Conservation (phyloP, 2,113 vertebrate genomes). For the Leptocoma aspasia region DNA sequence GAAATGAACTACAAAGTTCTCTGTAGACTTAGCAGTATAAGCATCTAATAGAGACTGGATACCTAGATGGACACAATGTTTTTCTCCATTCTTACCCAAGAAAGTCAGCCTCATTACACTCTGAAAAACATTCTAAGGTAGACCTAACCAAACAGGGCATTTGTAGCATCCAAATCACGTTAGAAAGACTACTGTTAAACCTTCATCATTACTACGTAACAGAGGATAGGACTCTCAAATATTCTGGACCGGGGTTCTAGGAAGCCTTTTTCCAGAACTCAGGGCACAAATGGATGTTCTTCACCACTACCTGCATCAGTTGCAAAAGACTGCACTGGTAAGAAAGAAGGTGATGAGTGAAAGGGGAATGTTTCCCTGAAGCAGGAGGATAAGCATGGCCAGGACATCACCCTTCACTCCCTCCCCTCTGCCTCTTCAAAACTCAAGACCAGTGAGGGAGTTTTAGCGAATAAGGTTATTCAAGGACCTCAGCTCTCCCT, state of each 20-base stretch:
- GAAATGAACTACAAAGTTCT: background rate
- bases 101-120: background rate
- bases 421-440: background rate
- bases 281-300: background rate
- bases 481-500: background rate
- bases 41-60: background rate
- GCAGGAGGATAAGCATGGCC: background rate
- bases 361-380: background rate
- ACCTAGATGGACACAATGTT: background rate
- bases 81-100: background rate
- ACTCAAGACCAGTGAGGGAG: background rate
- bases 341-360: background rate
- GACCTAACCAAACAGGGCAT: background rate
- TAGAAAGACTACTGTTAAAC: background rate
- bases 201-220: background rate
- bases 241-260: background rate
- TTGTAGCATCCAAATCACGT: background rate
- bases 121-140: background rate
- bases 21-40: background rate
- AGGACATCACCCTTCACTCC: background rate
- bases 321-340: background rate
- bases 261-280: background rate
- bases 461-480: background rate
- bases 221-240: background rate
- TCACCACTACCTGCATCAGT: background rate